Base-by-base conservation (phyloP, 2,797 vertebrate species). In the Ambastaia sidthimunki region DNA sequence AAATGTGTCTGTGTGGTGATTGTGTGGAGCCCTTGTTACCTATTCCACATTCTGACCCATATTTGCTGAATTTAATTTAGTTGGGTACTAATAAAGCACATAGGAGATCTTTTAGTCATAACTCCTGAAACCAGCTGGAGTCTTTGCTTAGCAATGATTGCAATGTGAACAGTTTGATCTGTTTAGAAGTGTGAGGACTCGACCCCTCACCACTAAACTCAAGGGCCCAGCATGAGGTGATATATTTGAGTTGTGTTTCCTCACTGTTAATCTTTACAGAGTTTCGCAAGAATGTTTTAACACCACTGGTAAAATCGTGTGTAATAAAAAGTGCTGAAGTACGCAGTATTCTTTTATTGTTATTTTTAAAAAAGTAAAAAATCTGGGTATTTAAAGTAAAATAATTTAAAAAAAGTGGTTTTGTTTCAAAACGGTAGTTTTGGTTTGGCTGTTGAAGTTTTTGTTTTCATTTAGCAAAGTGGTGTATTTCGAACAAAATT, bases 141-240 rank as follows among this genome's bases (percentile, higher is more conserved):
- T 55, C 16, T 3, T 41, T 75, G 18, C 5, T 75, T 50, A n/a
- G 74, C 48, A 54, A 7, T 60, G 71, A 59, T 55, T 67, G 31
- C 31, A 66, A 19, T 67, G 74, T 25, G 52, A 74, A 74, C 3
- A 66, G 47, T 75, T 60, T 41, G 31, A 74, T 74, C 12, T 47
- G n/a, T 50, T 34, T n/a, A 52, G 23, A 18, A 25, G 50, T 68
- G 31, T 55, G 21, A 68, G 4, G 12, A 59, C n/a, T 69, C 31
- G 65, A 15, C 13, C 47, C 13, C 7, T 6, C 18, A 50, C 3
- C 66, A n/a, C 66, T 57, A 1, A 18, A 59, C 25, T 34, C n/a
- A 23, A 67, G 62, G 28, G 7, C 3, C 4, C 1, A 1, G 6
- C 48, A 9, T 18, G 28, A 65, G 4, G 23, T 13, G 57, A 60